Conservation (phyloP, 1,140 invertebrate genomes). For the Drosophila ficusphila region DNA sequence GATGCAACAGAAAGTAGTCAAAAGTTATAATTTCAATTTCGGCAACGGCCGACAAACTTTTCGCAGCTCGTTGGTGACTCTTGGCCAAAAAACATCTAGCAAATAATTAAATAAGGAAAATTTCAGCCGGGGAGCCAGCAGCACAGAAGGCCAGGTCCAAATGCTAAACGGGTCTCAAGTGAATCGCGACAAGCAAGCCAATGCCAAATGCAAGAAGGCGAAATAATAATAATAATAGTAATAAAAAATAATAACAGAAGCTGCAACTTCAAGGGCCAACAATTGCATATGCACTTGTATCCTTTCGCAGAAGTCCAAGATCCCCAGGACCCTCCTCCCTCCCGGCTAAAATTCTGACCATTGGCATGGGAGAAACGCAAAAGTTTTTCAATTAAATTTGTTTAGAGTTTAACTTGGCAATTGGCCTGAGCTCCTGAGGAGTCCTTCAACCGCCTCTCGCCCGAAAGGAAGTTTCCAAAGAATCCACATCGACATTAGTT, state of each 20-base stretch:
- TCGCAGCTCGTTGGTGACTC: constrained; percentile 51
- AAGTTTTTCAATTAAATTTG: constrained; percentile 81
- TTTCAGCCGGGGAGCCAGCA: neutral
- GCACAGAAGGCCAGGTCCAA: constrained; percentile 44
- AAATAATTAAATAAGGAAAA: constrained; percentile 72
- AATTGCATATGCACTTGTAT: constrained; percentile 76
- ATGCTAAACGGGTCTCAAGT: constrained; percentile 72
- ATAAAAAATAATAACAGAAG: constrained; percentile 29
- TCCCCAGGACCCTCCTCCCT: neutral
- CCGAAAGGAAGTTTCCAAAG: constrained; percentile 17
- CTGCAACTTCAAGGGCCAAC: constrained; percentile 57
- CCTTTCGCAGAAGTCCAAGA: constrained; percentile 32
- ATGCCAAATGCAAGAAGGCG: neutral
- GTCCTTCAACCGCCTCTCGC: constrained; percentile 21
- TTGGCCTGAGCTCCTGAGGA: constrained; percentile 39
- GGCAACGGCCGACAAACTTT: constrained; percentile 58
- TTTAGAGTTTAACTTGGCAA: constrained; percentile 77
- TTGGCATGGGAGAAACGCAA: constrained; percentile 52
- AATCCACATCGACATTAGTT: constrained; percentile 26
- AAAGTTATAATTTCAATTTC: constrained; percentile 74
- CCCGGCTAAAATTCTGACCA: constrained; percentile 52
- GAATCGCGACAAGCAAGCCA: constrained; percentile 60
- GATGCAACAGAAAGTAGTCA: constrained; percentile 32
- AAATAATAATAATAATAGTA: constrained; percentile 16
- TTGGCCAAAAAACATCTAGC: constrained; percentile 47